A percentile compares a stretch with the other conserved stretches of the same genome.
phyloP scores from a whole-genome alignment of 2,888 invertebrate species.

The Dynastes maya region DNA sequence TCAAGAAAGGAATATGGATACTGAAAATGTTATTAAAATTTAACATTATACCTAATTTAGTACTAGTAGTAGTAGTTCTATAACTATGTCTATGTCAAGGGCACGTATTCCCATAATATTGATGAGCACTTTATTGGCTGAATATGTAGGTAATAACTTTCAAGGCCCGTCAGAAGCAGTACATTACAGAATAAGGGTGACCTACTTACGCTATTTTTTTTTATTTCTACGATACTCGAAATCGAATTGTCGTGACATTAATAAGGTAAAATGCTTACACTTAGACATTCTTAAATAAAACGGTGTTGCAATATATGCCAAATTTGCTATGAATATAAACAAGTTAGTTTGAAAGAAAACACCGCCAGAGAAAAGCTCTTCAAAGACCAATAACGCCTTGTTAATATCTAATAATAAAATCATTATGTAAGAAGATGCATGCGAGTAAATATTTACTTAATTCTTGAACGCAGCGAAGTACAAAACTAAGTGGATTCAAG shows the following conservation, averaged over 20 bases:
- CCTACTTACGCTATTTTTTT: not conserved
- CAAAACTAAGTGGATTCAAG: conserved; percentile 6
- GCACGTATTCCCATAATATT: no score
- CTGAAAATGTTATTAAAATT: no score
- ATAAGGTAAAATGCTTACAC: not conserved
- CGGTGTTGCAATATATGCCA: not conserved
- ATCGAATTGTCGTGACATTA: not conserved
- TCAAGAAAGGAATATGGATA: no score
- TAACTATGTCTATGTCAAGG: no score
- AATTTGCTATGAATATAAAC: conserved; percentile 17
- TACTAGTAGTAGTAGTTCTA: no score
- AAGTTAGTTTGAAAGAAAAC: not conserved
- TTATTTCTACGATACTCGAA: not conserved
- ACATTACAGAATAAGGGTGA: not conserved
- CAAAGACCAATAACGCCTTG: conserved; percentile 14
- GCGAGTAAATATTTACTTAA: conserved; percentile 35
- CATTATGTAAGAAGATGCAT: conserved; percentile 12
- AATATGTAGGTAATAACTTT: no score
- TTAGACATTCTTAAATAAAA: not conserved
- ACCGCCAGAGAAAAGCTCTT: not conserved
- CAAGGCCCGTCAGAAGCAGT: not conserved
- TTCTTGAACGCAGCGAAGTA: conserved; percentile 9
- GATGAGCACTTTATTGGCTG: no score
- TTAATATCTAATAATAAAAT: conserved; percentile 38
- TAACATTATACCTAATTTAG: no score